A percentile compares a stretch with the other conserved stretches of the same genome.
These are phyloP conservation scores for Scaptomyza cyrtandrae DNA, from an alignment of 2,888 invertebrate species.

Conservation along the genomic window DNA sequence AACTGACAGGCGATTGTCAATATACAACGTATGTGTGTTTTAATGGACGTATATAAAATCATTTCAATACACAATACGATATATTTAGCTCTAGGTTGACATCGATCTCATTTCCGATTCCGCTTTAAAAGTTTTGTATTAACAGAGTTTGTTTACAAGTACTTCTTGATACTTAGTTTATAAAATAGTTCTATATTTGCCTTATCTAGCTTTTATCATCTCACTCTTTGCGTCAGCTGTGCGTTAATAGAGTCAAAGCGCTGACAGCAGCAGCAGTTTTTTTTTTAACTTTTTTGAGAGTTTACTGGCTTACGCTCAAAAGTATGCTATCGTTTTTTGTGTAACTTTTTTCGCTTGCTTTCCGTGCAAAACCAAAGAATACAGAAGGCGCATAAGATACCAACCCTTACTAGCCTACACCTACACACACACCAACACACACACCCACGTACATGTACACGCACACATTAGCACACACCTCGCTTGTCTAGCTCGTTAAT, in stretches of 20 bases:
- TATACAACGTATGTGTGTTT: background rate
- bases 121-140: too few relatives aligned
- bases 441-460: conserved; percentile 12
- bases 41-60: too few relatives aligned
- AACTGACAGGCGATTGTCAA: conserved; percentile 18
- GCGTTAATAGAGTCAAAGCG: too few relatives aligned
- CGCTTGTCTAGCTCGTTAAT: conserved; percentile 41
- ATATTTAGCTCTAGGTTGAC: too few relatives aligned
- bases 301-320: conserved; percentile 17
- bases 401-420: conserved; percentile 32
- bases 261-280: too few relatives aligned
- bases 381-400: conserved; percentile 1
- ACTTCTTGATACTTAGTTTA: too few relatives aligned
- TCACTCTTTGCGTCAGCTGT: too few relatives aligned
- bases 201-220: too few relatives aligned
- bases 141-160: too few relatives aligned
- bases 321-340: conserved; percentile 30
- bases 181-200: too few relatives aligned
- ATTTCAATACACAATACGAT: too few relatives aligned
- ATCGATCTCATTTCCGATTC: too few relatives aligned
- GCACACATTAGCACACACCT: conserved; percentile 13
- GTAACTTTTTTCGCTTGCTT: background rate
- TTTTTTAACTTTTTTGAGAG: background rate
- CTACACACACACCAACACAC: conserved; percentile 18
- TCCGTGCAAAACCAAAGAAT: background rate